phyloP scores from a whole-genome alignment of 1,140 invertebrate genomes.

The Diprion similis region DNA sequence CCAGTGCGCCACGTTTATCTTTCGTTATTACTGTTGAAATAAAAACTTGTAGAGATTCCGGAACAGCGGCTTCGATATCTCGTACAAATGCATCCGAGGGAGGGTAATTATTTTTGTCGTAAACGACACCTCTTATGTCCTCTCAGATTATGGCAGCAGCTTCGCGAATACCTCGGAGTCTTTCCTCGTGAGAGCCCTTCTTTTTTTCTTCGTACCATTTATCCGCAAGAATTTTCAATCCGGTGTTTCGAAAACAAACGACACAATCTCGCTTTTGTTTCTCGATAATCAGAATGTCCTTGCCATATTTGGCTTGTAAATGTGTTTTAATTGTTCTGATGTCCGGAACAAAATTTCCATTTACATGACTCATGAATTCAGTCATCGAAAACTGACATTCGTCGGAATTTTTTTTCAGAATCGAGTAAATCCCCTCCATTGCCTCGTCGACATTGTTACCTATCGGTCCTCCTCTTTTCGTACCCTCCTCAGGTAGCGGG shows the following conservation, averaged over 20 bases:
- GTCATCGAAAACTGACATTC: neutral
- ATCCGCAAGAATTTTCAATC: slow-evolving; percentile 21
- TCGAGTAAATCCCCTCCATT: neutral
- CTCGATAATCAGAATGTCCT: slow-evolving; percentile 9
- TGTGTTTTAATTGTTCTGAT: neutral
- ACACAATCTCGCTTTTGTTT: slow-evolving; percentile 12
- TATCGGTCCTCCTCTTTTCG: neutral
- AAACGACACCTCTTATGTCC: slow-evolving; percentile 42
- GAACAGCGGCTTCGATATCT: slow-evolving; percentile 14
- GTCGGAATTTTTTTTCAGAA: neutral
- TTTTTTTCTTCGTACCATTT: slow-evolving; percentile 28
- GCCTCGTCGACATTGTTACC: neutral
- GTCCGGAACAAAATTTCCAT: neutral
- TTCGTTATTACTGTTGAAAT: slow-evolving; percentile 9
- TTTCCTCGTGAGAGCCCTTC: slow-evolving; percentile 34
- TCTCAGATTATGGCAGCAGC: slow-evolving; percentile 48
- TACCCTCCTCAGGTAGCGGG: neutral
- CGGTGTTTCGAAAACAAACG: slow-evolving; percentile 24
- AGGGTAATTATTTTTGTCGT: slow-evolving; percentile 20
- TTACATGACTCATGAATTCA: neutral
- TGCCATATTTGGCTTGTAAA: neutral
- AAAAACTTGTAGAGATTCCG: slow-evolving; percentile 11
- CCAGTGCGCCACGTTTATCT: slow-evolving; percentile 18
- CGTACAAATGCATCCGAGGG: slow-evolving; percentile 20
- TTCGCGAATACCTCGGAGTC: slow-evolving; percentile 42